Evolutionary conservation across 2,113 vertebrate genomes (phyloP), one percentile per base, ranked within the genome.

Genomic region (Eidolon helvum): DNA sequence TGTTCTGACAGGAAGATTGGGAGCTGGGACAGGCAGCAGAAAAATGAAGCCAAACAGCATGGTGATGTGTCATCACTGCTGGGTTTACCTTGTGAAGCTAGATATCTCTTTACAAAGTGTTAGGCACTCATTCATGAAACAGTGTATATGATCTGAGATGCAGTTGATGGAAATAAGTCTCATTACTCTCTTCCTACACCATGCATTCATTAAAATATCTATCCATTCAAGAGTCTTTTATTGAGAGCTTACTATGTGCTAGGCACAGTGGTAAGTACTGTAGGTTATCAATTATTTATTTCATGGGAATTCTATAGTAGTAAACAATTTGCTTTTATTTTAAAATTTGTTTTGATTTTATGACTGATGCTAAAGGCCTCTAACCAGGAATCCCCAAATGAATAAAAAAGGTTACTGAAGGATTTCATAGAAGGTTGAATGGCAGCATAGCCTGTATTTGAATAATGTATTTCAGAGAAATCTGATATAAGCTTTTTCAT

Each of bases 11-110:
- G 71, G 97, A 96, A 95, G 80, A 11, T 68, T 96, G 57, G 66
- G 38, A 80, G 61, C 59, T 91, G n/a, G 96, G 95, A 92, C 90
- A 92, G 71, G 90, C 40, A 77, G 53, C 68, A 91, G 75, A 78
- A 95, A 94, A 97, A 96, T 96, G 94, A 97, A 97, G 94, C 59
- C 92, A 82, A 94, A 68, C 92, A 87, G 50, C 80, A 61, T 26
- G 48, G 66, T 19, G 18, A 68, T 96, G 80, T 95, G 94, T 96
- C 97, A 95, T 93, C 83, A 90, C 3, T 15, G 14, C 24, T 55
- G 48, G 35, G 43, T 45, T 93, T 75, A 77, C 55, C 74, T 90
- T 92, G 21, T 57, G 92, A 85, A 68, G 79, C 94, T 38, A 93
- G 53, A 90, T 74, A 82, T 57, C 7, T 85, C 40, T 77, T 95